A percentile compares a stretch with the other conserved stretches of the same genome.
Evolutionary conservation across 2,888 invertebrate species (phyloP).

Genomic region (Theretra japonica): DNA sequence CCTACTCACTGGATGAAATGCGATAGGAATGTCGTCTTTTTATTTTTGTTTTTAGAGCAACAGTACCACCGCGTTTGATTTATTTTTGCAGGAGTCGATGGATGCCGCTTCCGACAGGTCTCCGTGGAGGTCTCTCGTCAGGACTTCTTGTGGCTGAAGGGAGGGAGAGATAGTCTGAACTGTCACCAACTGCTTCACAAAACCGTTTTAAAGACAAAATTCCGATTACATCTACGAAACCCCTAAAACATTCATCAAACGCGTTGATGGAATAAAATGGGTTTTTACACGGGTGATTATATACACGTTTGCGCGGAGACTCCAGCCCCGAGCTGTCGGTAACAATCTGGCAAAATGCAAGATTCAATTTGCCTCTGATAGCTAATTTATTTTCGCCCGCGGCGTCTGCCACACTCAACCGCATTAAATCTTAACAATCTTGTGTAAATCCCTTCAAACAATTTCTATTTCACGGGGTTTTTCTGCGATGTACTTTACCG

Average conservation of each 20-base stretch:
- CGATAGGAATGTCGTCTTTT: too few relatives aligned
- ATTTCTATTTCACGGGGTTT: constrained; percentile 32
- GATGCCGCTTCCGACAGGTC: too few relatives aligned
- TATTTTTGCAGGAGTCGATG: too few relatives aligned
- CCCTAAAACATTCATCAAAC: background rate
- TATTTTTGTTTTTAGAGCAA: too few relatives aligned
- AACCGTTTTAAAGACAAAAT: too few relatives aligned
- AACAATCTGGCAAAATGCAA: constrained; percentile 71
- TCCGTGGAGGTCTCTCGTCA: too few relatives aligned
- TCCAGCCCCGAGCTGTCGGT: constrained; percentile 50
- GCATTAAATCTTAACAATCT: constrained; percentile 46
- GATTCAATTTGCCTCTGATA: constrained; percentile 77
- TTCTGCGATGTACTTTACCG: background rate
- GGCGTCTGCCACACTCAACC: constrained; percentile 53
- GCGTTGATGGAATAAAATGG: background rate
- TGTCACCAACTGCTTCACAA: too few relatives aligned
- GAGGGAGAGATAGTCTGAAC: too few relatives aligned
- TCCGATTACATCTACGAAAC: too few relatives aligned
- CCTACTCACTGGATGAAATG: too few relatives aligned
- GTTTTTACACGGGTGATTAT: constrained; percentile 13
- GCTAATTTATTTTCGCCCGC: constrained; percentile 79
- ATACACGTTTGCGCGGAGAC: constrained; percentile 24
- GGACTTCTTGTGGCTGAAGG: too few relatives aligned
- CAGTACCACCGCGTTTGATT: too few relatives aligned
- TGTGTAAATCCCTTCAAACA: constrained; percentile 35